A percentile compares a stretch with the other conserved stretches of the same genome.
Evolutionary conservation across 1,140 invertebrate genomes (phyloP).

Genomic region (Drosophila santomea): DNA sequence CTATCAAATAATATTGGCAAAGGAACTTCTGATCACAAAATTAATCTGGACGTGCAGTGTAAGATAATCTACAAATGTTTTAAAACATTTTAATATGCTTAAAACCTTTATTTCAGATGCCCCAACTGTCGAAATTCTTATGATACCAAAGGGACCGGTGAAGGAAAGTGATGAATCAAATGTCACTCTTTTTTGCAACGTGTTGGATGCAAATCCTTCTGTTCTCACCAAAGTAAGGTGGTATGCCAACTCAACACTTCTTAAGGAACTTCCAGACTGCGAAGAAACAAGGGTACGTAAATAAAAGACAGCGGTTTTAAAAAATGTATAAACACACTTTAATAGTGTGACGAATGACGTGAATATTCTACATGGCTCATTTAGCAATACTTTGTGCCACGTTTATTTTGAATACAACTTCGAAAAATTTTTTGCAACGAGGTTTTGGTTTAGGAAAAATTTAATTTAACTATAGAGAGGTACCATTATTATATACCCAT

Average conservation of each 20-base stretch:
- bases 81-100: background rate
- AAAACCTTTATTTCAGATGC: slow-evolving; percentile 86
- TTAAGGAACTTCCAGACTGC: slow-evolving; percentile 94
- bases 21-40: slow-evolving; percentile 87
- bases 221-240: slow-evolving; percentile 89
- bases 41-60: slow-evolving; percentile 92
- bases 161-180: slow-evolving; percentile 92
- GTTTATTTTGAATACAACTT: no score
- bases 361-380: no score
- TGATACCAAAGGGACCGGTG: slow-evolving; percentile 90
- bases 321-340: no score
- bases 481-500: no score
- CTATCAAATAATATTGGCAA: slow-evolving; percentile 90
- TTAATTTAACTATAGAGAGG: no score
- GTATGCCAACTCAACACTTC: slow-evolving; percentile 92
- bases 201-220: slow-evolving; percentile 89
- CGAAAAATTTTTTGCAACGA: no score
- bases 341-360: no score
- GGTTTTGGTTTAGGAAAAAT: no score
- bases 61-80: slow-evolving; percentile 85
- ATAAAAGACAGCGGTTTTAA: no score
- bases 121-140: slow-evolving; percentile 90
- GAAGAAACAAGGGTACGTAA: slow-evolving; percentile 67
- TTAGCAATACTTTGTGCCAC: no score
- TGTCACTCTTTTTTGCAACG: slow-evolving; percentile 92